Percentiles rank a stretch among this genome's conserved stretches.
Evolutionary conservation across 2,888 invertebrate species (phyloP).

Genomic region (Hymenopus coronatus): DNA sequence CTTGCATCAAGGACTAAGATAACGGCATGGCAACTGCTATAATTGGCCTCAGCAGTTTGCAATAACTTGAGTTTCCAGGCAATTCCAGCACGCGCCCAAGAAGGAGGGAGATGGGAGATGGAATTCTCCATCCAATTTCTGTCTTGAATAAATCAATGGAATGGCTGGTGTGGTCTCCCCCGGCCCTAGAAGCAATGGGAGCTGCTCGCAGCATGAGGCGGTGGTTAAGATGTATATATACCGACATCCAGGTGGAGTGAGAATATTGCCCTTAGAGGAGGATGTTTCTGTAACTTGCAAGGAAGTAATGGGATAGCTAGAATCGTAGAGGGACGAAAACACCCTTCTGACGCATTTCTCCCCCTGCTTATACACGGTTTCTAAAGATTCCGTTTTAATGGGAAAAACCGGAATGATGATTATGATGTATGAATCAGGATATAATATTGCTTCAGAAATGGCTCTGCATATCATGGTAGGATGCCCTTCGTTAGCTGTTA

Average conservation of each 20-base stretch:
- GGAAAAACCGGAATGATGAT: too few relatives aligned
- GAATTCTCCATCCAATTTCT: constrained; percentile 13
- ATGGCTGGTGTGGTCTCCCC: neutral
- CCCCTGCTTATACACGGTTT: too few relatives aligned
- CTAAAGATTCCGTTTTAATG: too few relatives aligned
- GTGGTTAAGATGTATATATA: neutral
- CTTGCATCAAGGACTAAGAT: neutral
- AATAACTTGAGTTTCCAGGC: neutral
- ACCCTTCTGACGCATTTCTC: too few relatives aligned
- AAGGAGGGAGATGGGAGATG: neutral
- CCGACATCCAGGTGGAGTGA: neutral
- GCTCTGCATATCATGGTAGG: too few relatives aligned
- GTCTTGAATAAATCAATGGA: constrained; percentile 2
- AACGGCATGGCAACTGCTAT: neutral
- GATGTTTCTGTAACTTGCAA: too few relatives aligned
- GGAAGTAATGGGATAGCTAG: too few relatives aligned
- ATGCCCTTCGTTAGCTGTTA: too few relatives aligned
- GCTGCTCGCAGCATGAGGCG: neutral
- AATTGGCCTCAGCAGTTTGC: neutral
- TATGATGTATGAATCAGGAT: too few relatives aligned
- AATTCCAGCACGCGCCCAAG: neutral
- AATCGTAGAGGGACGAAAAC: too few relatives aligned
- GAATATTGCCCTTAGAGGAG: neutral
- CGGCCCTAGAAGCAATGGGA: neutral
- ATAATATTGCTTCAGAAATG: too few relatives aligned